Percentiles rank a stretch among this genome's conserved stretches.
Evolutionary conservation across 2,888 invertebrate species (phyloP).

Genomic region (Drosophila paranaensis): DNA sequence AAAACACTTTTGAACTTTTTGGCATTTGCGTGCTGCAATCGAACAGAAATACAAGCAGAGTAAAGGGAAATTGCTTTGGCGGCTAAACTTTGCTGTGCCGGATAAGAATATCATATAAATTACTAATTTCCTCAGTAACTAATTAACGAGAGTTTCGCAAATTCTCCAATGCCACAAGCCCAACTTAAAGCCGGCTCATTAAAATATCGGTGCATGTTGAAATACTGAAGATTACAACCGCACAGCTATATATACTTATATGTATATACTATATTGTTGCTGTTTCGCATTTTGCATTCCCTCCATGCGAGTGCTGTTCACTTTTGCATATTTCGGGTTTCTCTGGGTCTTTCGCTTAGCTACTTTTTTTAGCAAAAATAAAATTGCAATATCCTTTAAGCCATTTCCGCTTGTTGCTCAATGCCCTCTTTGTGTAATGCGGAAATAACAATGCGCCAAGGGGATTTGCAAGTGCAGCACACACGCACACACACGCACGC

Average conservation of each 20-base stretch:
- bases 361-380: slow-evolving; percentile 46
- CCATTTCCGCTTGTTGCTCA: slow-evolving; percentile 75
- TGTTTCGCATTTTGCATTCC: slow-evolving; percentile 37
- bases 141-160: slow-evolving; percentile 46
- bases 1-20: slow-evolving; percentile 55
- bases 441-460: slow-evolving; percentile 74
- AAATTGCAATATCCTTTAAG: slow-evolving; percentile 77
- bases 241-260: background rate
- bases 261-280: slow-evolving; percentile 4
- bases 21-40: slow-evolving; percentile 45
- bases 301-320: slow-evolving; percentile 25
- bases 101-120: slow-evolving; percentile 55
- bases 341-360: slow-evolving; percentile 30
- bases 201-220: slow-evolving; percentile 11
- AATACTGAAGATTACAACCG: background rate
- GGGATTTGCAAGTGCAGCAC: slow-evolving; percentile 41
- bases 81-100: slow-evolving; percentile 28
- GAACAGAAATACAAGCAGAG: slow-evolving; percentile 48
- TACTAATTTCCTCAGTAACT: slow-evolving; percentile 59
- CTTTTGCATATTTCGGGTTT: slow-evolving; percentile 55
- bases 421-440: slow-evolving; percentile 68
- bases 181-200: background rate
- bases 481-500: background rate
- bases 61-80: slow-evolving; percentile 44
- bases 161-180: background rate